phyloP scores from a whole-genome alignment of 1,140 invertebrate genomes.

The Pseudomyrmex cubaensis region DNA sequence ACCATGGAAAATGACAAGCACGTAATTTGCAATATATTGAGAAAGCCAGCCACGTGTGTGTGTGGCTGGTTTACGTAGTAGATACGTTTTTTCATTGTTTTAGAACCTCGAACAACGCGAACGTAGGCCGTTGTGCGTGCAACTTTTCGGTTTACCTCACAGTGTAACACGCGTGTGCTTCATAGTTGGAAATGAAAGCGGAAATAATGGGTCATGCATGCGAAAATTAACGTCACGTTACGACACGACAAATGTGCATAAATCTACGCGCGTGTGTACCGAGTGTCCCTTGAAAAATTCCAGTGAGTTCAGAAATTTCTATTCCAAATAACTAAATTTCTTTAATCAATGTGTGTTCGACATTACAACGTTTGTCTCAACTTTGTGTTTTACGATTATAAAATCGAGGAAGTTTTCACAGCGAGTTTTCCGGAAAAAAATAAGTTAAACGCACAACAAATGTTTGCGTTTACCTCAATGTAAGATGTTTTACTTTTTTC shows the following conservation, averaged over 20 bases:
- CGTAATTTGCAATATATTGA: background rate
- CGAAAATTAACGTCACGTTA: conserved; percentile 45
- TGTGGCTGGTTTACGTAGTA: no score
- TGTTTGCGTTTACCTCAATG: no score
- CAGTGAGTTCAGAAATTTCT: background rate
- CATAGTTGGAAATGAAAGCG: conserved; percentile 32
- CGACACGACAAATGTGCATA: conserved; percentile 9
- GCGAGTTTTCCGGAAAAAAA: no score
- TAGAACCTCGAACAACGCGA: background rate
- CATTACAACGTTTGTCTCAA: no score
- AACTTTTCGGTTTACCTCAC: conserved; percentile 8
- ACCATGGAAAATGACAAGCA: background rate
- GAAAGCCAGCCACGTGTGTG: background rate
- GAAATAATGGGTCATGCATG: conserved; percentile 38
- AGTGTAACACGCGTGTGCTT: conserved; percentile 22
- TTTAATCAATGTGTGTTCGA: no score
- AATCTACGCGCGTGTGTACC: background rate
- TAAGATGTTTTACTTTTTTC: no score
- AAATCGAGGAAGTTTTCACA: no score
- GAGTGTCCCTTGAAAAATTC: no score
- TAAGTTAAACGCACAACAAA: no score
- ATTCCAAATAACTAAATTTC: background rate
- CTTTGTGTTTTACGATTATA: no score
- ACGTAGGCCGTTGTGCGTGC: background rate
- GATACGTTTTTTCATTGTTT: conserved; percentile 7